Base-by-base conservation (phyloP, 2,113 vertebrate species). In the Ictidomys tridecemlineatus region DNA sequence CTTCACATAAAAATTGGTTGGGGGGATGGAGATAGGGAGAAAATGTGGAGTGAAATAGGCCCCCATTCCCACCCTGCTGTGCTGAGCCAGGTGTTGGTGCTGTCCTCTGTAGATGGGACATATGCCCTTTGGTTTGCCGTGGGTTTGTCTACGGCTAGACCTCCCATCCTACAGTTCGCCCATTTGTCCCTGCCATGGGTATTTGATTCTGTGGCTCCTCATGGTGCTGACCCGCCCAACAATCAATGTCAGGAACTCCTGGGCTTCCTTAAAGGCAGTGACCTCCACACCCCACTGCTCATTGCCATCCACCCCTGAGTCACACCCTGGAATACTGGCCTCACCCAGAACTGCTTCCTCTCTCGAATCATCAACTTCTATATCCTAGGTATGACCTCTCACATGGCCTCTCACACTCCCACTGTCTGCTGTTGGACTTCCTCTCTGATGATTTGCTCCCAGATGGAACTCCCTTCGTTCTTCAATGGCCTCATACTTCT, bases 271-370 rank as follows among this genome's bases (percentile, higher is more conserved):
- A 8, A 69, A 76, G 39, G 30, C 30, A 13, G 5, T 4, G 39
- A 56, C 67, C 22, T 3, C 70, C 86, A 94, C 80, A 8, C 58
- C 51, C 77, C 39, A 61, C 45, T 5, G 45, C 28, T 22, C 1
- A 2, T 42, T 7, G 3, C 37, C 0, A n/a, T 22, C 67, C 7
- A 12, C 16, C 74, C 58, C 16, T 28, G 22, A 39, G 80, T 72
- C 88, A 92, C 48, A 48, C 73, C 85, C 90, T 39, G 78, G 61
- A 91, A 39, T 2, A 28, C 13, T 69, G 78, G 86, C 89, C 86
- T 78, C 86, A 12, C 76, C 88, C 93, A 77, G 34, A 85, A 34
- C 74, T 80, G 79, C 73, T 93, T 94, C 92, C 93, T 92, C 61
- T 74, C 42, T n/a, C 8, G 7, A 72, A 51, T 67, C 63, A 56